A percentile compares a stretch with the other conserved stretches of the same genome.
Evolutionary conservation across 1,140 invertebrate species (phyloP).

Genomic region (Calephelis nemesis): DNA sequence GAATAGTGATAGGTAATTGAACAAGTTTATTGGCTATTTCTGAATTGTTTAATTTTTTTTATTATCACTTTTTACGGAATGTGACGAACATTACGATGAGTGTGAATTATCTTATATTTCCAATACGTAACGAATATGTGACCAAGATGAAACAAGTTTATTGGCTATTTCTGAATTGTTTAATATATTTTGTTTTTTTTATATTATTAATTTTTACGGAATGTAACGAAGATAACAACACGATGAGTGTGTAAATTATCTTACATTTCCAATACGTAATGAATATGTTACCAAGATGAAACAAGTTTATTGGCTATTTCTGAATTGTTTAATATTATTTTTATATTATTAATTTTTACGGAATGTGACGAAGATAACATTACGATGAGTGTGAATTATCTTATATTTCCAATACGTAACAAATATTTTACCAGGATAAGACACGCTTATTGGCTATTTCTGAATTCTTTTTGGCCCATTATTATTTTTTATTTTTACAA

Average conservation of each 20-base stretch:
- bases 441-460: neutral
- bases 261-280: too few species aligned
- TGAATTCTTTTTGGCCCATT: neutral
- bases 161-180: neutral
- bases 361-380: neutral
- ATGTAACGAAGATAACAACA: neutral
- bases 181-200: too few species aligned
- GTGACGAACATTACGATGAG: neutral
- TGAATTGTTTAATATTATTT: too few species aligned
- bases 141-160: neutral
- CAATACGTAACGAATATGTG: too few species aligned
- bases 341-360: neutral
- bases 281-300: neutral
- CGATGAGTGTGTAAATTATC: too few species aligned
- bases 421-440: too few species aligned
- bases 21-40: conserved; percentile 3
- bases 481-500: neutral
- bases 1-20: neutral
- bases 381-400: too few species aligned
- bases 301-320: neutral
- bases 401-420: too few species aligned
- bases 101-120: too few species aligned
- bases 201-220: neutral
- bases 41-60: neutral
- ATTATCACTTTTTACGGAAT: neutral